Conservation (phyloP, 1,140 invertebrate genomes). For the Reticulitermes speratus region DNA sequence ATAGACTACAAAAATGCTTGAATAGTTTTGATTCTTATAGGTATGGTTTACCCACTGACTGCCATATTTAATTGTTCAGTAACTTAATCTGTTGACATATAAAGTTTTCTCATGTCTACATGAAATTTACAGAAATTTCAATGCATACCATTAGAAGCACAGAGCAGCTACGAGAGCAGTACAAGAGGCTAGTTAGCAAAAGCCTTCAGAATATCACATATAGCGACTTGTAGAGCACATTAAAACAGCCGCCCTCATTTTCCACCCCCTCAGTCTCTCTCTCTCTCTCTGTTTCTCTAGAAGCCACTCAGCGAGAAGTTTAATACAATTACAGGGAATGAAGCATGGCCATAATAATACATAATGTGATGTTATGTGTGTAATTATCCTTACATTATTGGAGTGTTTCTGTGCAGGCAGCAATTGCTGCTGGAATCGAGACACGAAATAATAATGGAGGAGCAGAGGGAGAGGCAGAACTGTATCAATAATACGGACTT, state of each 20-base stretch:
- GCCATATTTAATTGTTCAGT: not conserved
- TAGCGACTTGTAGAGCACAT: not conserved
- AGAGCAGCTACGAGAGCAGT: not conserved
- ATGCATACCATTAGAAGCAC: not conserved
- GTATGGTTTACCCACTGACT: no score
- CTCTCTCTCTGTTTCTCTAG: not conserved
- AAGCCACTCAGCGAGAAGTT: conserved; percentile 27
- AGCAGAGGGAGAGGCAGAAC: not conserved
- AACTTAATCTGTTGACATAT: not conserved
- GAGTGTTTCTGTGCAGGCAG: conserved; percentile 32
- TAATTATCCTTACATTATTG: conserved; percentile 40
- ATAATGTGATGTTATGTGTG: conserved; percentile 38
- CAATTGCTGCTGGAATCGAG: conserved; percentile 20
- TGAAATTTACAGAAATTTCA: conserved; percentile 1
- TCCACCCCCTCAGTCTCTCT: not conserved
- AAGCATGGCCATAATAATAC: conserved; percentile 35
- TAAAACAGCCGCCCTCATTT: not conserved
- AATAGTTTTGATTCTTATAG: no score
- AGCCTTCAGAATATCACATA: not conserved
- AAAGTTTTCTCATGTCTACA: not conserved
- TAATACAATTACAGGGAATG: conserved; percentile 37
- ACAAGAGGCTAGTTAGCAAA: conserved; percentile 15
- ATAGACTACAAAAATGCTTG: no score
- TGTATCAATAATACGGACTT: not conserved
- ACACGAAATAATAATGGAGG: conserved; percentile 21